Percentiles rank a stretch among this genome's conserved stretches.
phyloP scores from a whole-genome alignment of 2,113 vertebrate genomes.

The Alaudala cheleensis region DNA sequence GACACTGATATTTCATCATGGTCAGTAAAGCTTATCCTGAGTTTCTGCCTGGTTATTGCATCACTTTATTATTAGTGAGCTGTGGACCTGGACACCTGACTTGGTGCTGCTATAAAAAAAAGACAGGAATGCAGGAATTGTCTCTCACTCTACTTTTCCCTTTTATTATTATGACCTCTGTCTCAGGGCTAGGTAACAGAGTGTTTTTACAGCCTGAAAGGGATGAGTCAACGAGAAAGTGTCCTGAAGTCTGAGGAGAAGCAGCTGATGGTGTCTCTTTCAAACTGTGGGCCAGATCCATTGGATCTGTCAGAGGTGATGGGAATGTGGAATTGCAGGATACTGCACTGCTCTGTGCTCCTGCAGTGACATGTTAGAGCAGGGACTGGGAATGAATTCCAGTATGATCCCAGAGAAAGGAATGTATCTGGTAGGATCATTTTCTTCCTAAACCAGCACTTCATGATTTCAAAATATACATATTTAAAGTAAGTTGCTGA shows the following conservation, averaged over 20 bases:
- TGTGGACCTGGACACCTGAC: not conserved
- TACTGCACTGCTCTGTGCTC: not conserved
- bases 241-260: not conserved
- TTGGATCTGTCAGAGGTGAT: rapidly evolving
- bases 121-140: not conserved
- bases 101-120: not conserved
- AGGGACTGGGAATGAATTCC: not conserved
- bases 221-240: not conserved
- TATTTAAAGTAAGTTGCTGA: not conserved
- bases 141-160: not conserved
- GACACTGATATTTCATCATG: not conserved
- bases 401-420: not conserved
- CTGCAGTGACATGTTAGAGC: not conserved
- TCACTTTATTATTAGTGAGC: not conserved
- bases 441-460: not conserved
- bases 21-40: not conserved
- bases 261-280: not conserved
- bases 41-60: not conserved
- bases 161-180: not conserved
- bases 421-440: not conserved
- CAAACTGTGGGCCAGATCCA: not conserved
- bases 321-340: not conserved
- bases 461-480: not conserved
- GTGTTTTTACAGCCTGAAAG: not conserved
- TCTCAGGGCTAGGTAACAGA: not conserved